Conservation (phyloP, 2,797 vertebrate genomes). For the Melanogrammus aeglefinus region DNA sequence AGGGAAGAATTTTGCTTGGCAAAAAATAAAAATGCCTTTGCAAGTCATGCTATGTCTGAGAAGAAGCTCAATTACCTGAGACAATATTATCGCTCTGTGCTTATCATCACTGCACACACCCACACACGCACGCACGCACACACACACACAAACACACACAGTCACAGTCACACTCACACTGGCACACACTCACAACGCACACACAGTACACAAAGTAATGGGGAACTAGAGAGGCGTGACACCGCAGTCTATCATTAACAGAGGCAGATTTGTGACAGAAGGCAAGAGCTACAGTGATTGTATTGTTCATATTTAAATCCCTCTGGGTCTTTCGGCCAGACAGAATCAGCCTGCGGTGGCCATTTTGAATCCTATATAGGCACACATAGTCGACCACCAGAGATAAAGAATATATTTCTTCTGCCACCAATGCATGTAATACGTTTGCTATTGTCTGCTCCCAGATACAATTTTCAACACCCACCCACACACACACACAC, state of each 20-base stretch:
- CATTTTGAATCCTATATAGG: neutral
- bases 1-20: neutral
- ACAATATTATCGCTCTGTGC: neutral
- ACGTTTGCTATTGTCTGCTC: neutral
- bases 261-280: conserved; percentile 14
- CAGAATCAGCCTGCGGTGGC: neutral
- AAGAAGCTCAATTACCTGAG: too few relatives aligned
- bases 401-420: neutral
- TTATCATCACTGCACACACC: neutral
- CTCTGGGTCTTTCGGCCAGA: neutral
- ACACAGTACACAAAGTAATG: neutral
- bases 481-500: neutral
- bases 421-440: neutral
- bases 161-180: neutral
- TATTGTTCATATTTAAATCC: neutral
- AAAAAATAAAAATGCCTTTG: neutral
- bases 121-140: neutral
- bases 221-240: conserved; percentile 2
- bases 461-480: neutral
- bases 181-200: neutral
- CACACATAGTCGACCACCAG: neutral
- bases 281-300: conserved; percentile 7
- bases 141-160: neutral
- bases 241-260: conserved; percentile 12
- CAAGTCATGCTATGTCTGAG: neutral